Evolutionary conservation across 2,888 invertebrate genomes (phyloP), one percentile per base, ranked within the genome.

Genomic region (Ferrisia virgata): DNA sequence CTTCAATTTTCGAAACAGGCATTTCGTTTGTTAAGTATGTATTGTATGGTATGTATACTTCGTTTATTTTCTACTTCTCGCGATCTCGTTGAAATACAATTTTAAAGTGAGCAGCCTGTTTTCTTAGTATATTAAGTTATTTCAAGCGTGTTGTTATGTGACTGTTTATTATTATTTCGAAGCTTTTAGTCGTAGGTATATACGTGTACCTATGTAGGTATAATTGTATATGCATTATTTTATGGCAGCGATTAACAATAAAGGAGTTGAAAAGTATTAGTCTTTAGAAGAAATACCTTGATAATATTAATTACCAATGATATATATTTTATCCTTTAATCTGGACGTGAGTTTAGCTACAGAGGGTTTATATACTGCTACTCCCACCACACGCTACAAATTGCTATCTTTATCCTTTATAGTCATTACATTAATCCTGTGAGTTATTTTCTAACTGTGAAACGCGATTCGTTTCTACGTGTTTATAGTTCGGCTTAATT

Each of bases 401-500:
- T 76, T 36, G 72, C 72, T 36, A 36, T 76, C 72, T 76, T 33
- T 76, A 76, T 31, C 58, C 81, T 25, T 43, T 53, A 58, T 58
- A 81, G 81, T 58, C 81, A 81, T 81, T 81, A 81, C 81, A 47
- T 58, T 81, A 53, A 81, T 81, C 58, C 81, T 81, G 53, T 58
- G 79, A 40, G 58, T 47, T 81, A 58, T 36, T 81, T 58, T 81
- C 31, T 64, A 18, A 81, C 81, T 31, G 43, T 79, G 58, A 81
- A 58, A 81, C 47, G 81, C 33, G 58, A 81, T 81, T 81, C 81
- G 58, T 81, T 81, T 53, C 28, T 79, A 58, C 81, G 81, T 81
- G 81, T 81, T 81, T 81, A 81, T 81, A 36, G 58, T 81, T 81
- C 81, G 81, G 58, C 81, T 81, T 81, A 81, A 53, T 81, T 81